Evolutionary conservation across 2,797 vertebrate genomes (phyloP), one percentile per base, ranked within the genome.

Genomic region (Peromyscus eremicus): DNA sequence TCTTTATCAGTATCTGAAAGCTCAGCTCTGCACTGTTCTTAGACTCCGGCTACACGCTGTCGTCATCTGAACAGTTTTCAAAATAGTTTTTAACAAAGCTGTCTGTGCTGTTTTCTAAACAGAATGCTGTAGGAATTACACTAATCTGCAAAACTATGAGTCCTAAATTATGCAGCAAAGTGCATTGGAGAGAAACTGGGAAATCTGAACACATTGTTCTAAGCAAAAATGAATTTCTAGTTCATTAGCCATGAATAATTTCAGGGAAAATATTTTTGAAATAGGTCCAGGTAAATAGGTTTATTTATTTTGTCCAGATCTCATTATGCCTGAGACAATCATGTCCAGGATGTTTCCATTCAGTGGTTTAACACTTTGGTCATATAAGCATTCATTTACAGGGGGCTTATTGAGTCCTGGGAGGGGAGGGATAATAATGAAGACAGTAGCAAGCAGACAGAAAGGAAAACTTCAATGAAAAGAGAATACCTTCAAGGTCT

Each of bases 191-290:
- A 73, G n/a, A 88, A 88, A 19, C 46, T 73, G 23, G n/a, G 23
- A 70, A 71, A 71, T 57, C 17, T 46, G 6, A 70, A 84, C n/a
- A 66, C 52, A 21, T 13, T 17, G 29, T 75, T 90, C 16, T 34
- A 64, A 46, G 32, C 82, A 43, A 92, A 94, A 89, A 68, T 86
- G 11, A 85, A 91, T 57, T 62, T 95, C 68, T 57, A 77, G 37
- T 81, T 52, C 25, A 85, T 60, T 37, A 76, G 7, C 46, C 25
- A 19, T 88, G 3, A 55, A 60, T 81, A 84, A 62, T 88, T 90
- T 75, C 32, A 84, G 60, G 16, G 27, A 49, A 92, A 83, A 76
- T 40, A 85, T 57, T n/a, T 77, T 84, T 68, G 62, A 37, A 90
- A 34, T 17, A 85, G 21, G 37, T 13, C n/a, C 5, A 80, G n/a